These are phyloP conservation scores for Vireo altiloquus DNA, from an alignment of 2,113 vertebrate genomes.

Conservation along the genomic window DNA sequence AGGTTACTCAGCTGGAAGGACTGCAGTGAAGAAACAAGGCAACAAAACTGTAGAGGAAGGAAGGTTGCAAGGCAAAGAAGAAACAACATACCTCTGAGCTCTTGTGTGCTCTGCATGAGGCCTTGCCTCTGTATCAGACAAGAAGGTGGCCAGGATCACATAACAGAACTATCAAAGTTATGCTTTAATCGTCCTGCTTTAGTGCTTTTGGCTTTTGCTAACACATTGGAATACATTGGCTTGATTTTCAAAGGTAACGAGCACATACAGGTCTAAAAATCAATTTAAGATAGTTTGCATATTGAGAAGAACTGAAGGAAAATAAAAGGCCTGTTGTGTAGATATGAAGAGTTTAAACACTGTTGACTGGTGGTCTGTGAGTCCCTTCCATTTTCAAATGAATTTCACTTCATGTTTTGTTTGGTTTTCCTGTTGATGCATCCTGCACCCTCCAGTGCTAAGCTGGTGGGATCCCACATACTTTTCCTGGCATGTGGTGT, in stretches of 20 bases:
- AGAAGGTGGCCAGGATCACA: background rate
- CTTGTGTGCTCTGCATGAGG: background rate
- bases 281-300: constrained; percentile 26
- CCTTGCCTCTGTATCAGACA: background rate
- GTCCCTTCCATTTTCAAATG: constrained; percentile 59
- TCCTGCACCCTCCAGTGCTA: constrained; percentile 68
- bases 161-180: background rate
- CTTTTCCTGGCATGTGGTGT: constrained; percentile 70
- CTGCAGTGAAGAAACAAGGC: background rate
- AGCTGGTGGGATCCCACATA: constrained; percentile 60
- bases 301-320: background rate
- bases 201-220: background rate
- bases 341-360: background rate
- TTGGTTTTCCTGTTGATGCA: constrained; percentile 71
- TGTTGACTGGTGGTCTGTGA: constrained; percentile 20
- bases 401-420: constrained; percentile 68
- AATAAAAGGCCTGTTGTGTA: constrained; percentile 17
- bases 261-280: constrained; percentile 11
- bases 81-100: background rate
- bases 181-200: background rate
- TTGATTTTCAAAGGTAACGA: constrained; percentile 50
- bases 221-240: background rate
- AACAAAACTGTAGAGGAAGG: background rate
- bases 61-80: background rate
- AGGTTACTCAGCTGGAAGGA: background rate